Evolutionary conservation across 2,888 invertebrate species (phyloP).

Genomic region (Drosophila neonasuta): DNA sequence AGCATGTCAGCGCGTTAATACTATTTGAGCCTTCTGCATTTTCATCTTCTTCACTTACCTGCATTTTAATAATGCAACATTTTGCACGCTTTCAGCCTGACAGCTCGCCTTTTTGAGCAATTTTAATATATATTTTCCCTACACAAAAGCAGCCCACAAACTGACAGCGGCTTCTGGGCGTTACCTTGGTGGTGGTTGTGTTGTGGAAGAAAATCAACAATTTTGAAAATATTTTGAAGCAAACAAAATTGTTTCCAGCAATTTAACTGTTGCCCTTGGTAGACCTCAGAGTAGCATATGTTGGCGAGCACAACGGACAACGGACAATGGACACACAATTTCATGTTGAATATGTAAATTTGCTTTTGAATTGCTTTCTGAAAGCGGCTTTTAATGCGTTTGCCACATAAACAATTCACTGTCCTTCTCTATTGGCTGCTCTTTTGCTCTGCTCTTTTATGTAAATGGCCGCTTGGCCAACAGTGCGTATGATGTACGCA

Average conservation of each 20-base stretch:
- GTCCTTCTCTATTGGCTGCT: conserved; percentile 40
- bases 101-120: neutral
- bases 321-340: conserved; percentile 42
- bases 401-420: conserved; percentile 61
- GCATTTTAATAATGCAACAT: conserved; percentile 50
- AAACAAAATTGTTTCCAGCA: conserved; percentile 15
- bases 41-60: conserved; percentile 25
- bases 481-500: conserved; percentile 69
- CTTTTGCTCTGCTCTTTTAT: conserved; percentile 43
- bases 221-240: conserved; percentile 10
- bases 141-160: neutral
- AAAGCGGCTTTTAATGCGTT: conserved; percentile 62
- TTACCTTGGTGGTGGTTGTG: neutral
- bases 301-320: conserved; percentile 39
- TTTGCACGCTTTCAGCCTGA: conserved; percentile 6
- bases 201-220: conserved; percentile 4
- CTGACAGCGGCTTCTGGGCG: neutral
- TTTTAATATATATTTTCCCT: conserved; percentile 31
- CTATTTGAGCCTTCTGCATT: conserved; percentile 31
- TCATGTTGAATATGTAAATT: conserved; percentile 73
- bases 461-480: conserved; percentile 60
- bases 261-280: conserved; percentile 1
- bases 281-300: conserved; percentile 29
- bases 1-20: conserved; percentile 25
- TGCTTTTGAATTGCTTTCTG: conserved; percentile 55